A percentile compares a stretch with the other conserved stretches of the same genome.
phyloP scores from a whole-genome alignment of 2,113 vertebrate genomes.

The Orthochromis malagaraziensis region DNA sequence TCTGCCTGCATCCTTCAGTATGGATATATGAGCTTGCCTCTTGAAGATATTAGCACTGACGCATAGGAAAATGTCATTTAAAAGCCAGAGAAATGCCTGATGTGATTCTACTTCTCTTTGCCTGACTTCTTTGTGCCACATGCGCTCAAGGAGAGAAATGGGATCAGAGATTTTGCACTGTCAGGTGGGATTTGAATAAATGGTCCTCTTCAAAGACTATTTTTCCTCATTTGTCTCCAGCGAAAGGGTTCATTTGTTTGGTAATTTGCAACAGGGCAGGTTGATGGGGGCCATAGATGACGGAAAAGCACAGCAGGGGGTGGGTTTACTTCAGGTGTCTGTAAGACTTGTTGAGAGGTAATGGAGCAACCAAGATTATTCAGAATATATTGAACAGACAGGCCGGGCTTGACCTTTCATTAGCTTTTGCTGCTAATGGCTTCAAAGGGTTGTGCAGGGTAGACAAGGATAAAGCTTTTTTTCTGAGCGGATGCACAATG shows the following conservation, averaged over 20 bases:
- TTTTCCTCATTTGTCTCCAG: constrained; percentile 66
- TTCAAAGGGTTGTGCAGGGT: background rate
- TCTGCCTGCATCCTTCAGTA: constrained; percentile 4
- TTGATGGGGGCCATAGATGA: constrained; percentile 28
- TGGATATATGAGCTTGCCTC: background rate
- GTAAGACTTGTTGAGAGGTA: constrained; percentile 33
- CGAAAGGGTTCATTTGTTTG: constrained; percentile 64
- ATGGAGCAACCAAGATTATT: constrained; percentile 55
- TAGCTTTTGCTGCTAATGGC: constrained; percentile 32
- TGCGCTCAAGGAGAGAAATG: constrained; percentile 24
- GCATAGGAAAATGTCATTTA: constrained; percentile 39
- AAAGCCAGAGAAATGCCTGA: constrained; percentile 35
- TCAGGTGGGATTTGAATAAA: constrained; percentile 65
- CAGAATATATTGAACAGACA: constrained; percentile 50
- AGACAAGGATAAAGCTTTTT: background rate
- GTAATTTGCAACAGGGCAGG: constrained; percentile 50
- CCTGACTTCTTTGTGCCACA: constrained; percentile 26
- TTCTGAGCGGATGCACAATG: background rate
- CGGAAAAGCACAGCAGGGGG: background rate
- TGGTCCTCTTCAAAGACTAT: constrained; percentile 56
- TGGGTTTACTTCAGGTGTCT: constrained; percentile 30
- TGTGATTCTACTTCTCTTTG: constrained; percentile 25
- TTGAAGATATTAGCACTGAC: constrained; percentile 7
- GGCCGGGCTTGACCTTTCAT: constrained; percentile 39
- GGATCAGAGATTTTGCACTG: constrained; percentile 52